A percentile compares a stretch with the other conserved stretches of the same genome.
phyloP scores from a whole-genome alignment of 1,140 invertebrate species.

The Lepidostoma basale region DNA sequence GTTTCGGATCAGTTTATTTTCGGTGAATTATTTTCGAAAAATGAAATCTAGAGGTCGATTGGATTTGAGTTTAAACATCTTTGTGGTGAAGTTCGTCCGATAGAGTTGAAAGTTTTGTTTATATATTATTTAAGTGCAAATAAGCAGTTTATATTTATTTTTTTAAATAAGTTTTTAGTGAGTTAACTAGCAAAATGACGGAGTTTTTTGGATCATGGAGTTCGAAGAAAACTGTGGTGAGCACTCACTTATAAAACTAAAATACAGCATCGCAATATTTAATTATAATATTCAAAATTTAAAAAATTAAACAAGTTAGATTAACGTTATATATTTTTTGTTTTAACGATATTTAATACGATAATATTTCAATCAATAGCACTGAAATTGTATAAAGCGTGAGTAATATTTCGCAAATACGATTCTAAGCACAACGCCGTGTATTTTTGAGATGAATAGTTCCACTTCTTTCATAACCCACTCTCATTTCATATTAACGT shows the following conservation, averaged over 20 bases:
- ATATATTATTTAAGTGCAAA: no score
- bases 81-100: constrained; percentile 1
- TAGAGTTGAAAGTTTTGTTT: neutral
- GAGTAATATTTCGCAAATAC: no score
- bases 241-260: neutral
- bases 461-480: neutral
- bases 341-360: no score
- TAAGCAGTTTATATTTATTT: no score
- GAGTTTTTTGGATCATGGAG: constrained; percentile 47
- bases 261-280: neutral
- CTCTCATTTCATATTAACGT: neutral
- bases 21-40: neutral
- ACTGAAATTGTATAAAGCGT: no score
- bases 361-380: no score
- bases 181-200: constrained; percentile 35
- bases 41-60: constrained; percentile 13
- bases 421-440: no score
- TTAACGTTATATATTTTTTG: no score
- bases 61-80: neutral
- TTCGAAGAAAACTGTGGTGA: constrained; percentile 33
- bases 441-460: neutral
- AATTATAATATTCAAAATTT: no score
- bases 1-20: constrained; percentile 11
- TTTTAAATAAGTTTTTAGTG: neutral
- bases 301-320: no score